These are phyloP conservation scores for Cryptophagus acutangulus DNA, from an alignment of 2,888 invertebrate species.

Conservation along the genomic window DNA sequence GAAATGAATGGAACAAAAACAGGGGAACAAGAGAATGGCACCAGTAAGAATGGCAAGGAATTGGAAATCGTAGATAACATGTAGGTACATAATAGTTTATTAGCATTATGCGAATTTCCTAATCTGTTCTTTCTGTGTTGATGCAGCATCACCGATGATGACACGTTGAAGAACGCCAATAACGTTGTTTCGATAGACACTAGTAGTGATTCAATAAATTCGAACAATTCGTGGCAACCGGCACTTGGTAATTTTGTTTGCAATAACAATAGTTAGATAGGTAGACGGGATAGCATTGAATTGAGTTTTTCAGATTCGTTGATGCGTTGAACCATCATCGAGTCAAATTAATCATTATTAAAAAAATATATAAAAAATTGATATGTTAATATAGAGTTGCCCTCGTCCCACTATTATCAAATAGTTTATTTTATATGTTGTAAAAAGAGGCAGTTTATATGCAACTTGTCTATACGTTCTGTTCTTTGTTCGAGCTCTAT, in stretches of 20 bases:
- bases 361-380: slow-evolving; percentile 1
- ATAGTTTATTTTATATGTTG: slow-evolving; percentile 9
- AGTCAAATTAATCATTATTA: slow-evolving; percentile 1
- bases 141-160: slow-evolving; percentile 46
- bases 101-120: slow-evolving; percentile 13
- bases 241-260: slow-evolving; percentile 40
- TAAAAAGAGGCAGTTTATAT: too few relatives aligned
- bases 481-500: too few relatives aligned
- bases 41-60: slow-evolving; percentile 42
- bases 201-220: slow-evolving; percentile 46
- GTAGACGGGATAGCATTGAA: slow-evolving; percentile 27
- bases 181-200: slow-evolving; percentile 43
- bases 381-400: slow-evolving; percentile 28
- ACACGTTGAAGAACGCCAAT: slow-evolving; percentile 47
- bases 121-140: slow-evolving; percentile 14
- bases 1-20: slow-evolving; percentile 33
- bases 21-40: slow-evolving; percentile 38
- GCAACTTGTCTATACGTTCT: too few relatives aligned
- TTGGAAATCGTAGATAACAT: slow-evolving; percentile 46
- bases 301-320: slow-evolving; percentile 45
- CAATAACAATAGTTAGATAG: slow-evolving; percentile 39
- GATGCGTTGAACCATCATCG: slow-evolving; percentile 39
- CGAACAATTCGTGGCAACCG: slow-evolving; percentile 47
- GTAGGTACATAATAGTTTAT: slow-evolving; percentile 42
- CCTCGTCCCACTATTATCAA: slow-evolving; percentile 29